A percentile compares a stretch with the other conserved stretches of the same genome.
Evolutionary conservation across 2,888 invertebrate species (phyloP).

Genomic region (Drosophila diplacantha): DNA sequence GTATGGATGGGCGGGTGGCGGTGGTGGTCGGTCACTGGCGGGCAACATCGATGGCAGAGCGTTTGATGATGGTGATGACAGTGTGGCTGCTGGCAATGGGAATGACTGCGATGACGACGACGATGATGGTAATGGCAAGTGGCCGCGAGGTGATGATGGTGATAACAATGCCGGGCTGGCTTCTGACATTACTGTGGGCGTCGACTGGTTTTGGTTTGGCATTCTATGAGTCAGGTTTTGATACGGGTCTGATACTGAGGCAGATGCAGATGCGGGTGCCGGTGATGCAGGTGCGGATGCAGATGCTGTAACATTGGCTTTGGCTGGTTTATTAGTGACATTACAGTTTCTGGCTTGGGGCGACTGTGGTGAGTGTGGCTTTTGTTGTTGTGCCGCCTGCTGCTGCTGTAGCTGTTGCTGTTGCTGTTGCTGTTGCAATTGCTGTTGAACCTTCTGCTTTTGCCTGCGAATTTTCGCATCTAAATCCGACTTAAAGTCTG

Average conservation of each 20-base stretch:
- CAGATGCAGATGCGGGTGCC: conserved; percentile 26
- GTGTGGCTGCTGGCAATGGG: conserved; percentile 40
- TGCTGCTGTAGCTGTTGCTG: conserved; percentile 45
- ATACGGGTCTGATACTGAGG: conserved; percentile 17
- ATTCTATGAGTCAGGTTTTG: conserved; percentile 51
- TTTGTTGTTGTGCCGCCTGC: conserved; percentile 43
- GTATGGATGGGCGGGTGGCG: conserved; percentile 49
- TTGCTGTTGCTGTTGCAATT: conserved; percentile 55
- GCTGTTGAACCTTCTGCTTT: conserved; percentile 71
- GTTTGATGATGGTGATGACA: conserved; percentile 36
- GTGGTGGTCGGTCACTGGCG: conserved; percentile 40
- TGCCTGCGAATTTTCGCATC: conserved; percentile 75
- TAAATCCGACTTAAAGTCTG: conserved; percentile 74
- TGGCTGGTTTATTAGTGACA: conserved; percentile 64
- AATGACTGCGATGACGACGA: conserved; percentile 33
- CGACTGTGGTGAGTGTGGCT: conserved; percentile 62
- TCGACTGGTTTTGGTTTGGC: conserved; percentile 44
- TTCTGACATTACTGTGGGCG: conserved; percentile 38
- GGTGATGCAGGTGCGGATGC: conserved; percentile 21
- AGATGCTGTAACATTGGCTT: conserved; percentile 52
- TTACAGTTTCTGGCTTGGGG: conserved; percentile 69
- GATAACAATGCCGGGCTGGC: conserved; percentile 14
- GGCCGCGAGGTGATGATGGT: conserved; percentile 38
- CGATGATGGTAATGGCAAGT: conserved; percentile 41
- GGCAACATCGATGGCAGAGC: conserved; percentile 48